A percentile compares a stretch with the other conserved stretches of the same genome.
Evolutionary conservation across 2,888 invertebrate species (phyloP).

Genomic region (Trilocha varians): DNA sequence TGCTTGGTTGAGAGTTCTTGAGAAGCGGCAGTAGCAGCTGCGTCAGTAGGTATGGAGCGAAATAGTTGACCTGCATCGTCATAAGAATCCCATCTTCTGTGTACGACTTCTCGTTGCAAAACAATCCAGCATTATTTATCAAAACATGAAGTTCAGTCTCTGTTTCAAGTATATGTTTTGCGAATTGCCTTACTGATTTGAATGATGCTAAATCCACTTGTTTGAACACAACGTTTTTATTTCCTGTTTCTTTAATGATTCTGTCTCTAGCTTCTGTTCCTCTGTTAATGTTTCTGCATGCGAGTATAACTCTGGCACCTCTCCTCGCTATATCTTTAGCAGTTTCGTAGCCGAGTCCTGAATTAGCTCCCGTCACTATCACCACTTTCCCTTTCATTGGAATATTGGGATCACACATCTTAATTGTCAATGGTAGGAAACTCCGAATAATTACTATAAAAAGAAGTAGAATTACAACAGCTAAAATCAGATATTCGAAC

Average conservation of each 20-base stretch:
- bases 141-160: slow-evolving; percentile 82
- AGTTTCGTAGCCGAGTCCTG: slow-evolving; percentile 41
- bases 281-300: slow-evolving; percentile 52
- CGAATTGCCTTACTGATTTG: slow-evolving; percentile 83
- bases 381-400: slow-evolving; percentile 34
- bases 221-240: slow-evolving; percentile 76
- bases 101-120: slow-evolving; percentile 74
- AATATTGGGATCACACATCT: background rate
- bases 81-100: slow-evolving; percentile 87
- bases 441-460: too few species aligned
- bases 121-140: slow-evolving; percentile 88
- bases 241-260: slow-evolving; percentile 76
- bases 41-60: slow-evolving; percentile 90
- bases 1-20: slow-evolving; percentile 78
- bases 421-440: background rate
- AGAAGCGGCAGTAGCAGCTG: slow-evolving; percentile 84
- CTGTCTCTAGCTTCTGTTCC: slow-evolving; percentile 61
- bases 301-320: slow-evolving; percentile 68
- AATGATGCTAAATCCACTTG: slow-evolving; percentile 81
- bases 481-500: too few species aligned
- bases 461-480: too few species aligned
- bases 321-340: slow-evolving; percentile 50
- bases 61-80: slow-evolving; percentile 91
- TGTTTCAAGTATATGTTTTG: slow-evolving; percentile 78
- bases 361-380: slow-evolving; percentile 42